phyloP scores from a whole-genome alignment of 2,797 vertebrate species.

The Sternotherus odoratus region DNA sequence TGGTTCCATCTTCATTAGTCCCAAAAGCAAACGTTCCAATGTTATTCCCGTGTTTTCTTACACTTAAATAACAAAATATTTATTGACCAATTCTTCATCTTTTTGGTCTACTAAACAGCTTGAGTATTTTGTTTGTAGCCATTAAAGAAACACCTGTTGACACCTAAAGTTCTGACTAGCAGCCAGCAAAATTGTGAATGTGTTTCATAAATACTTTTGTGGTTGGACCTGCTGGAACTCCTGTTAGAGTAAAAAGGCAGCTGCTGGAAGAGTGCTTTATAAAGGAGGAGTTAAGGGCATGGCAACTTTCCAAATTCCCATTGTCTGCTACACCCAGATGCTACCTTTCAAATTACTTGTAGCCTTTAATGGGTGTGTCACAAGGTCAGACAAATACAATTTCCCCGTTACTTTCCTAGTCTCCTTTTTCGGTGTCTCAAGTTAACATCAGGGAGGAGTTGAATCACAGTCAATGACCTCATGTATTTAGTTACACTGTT shows the following conservation, averaged over 20 bases:
- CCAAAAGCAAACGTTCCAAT: background rate
- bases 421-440: constrained; percentile 68
- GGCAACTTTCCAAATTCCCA: constrained; percentile 79
- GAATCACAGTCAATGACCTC: constrained; percentile 75
- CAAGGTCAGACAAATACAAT: constrained; percentile 78
- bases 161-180: constrained; percentile 57
- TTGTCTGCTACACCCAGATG: constrained; percentile 83
- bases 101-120: background rate
- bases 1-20: background rate
- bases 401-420: constrained; percentile 49
- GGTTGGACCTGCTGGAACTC: constrained; percentile 62
- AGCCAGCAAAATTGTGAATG: constrained; percentile 42
- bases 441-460: constrained; percentile 73
- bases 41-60: background rate
- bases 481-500: constrained; percentile 70
- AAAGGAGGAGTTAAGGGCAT: constrained; percentile 73
- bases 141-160: constrained; percentile 32
- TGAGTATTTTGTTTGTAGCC: background rate
- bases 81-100: background rate
- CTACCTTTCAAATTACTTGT: constrained; percentile 80
- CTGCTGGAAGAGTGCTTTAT: constrained; percentile 53
- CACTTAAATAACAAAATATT: background rate
- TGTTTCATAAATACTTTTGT: constrained; percentile 51
- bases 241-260: constrained; percentile 56
- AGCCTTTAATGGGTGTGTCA: constrained; percentile 82